A percentile compares a stretch with the other conserved stretches of the same genome.
Conservation (phyloP, 2,113 vertebrate species). For the Penelope pileata region DNA sequence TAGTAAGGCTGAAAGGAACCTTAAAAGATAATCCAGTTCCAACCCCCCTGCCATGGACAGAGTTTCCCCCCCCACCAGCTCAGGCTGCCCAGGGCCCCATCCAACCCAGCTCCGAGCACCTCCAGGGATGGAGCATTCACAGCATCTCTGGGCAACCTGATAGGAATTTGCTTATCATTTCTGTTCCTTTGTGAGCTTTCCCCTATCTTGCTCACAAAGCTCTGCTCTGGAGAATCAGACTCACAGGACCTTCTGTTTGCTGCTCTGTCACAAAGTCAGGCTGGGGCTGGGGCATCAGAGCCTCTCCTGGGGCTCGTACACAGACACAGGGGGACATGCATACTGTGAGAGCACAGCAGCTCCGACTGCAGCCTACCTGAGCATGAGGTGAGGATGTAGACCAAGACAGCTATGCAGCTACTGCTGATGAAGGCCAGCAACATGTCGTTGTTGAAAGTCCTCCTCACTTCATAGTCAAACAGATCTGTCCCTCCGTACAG, state of each 20-base stretch:
- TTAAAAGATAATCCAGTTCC: too few relatives aligned
- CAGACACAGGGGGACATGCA: background rate
- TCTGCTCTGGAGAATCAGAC: background rate
- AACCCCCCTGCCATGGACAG: too few relatives aligned
- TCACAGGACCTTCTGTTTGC: background rate
- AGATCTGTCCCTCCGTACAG: slow-evolving; percentile 94
- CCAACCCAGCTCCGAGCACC: too few relatives aligned
- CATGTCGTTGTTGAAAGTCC: slow-evolving; percentile 97
- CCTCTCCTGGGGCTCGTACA: background rate
- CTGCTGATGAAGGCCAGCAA: slow-evolving; percentile 94
- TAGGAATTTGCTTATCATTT: background rate
- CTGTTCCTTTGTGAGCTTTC: background rate
- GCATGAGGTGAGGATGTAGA: slow-evolving; percentile 94
- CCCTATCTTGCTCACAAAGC: background rate
- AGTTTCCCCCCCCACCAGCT: too few relatives aligned
- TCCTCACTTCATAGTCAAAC: slow-evolving; percentile 95
- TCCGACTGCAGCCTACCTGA: slow-evolving; percentile 79
- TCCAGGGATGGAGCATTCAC: too few relatives aligned
- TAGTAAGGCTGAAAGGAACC: too few relatives aligned
- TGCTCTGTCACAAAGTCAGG: background rate
- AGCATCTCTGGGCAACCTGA: too few relatives aligned
- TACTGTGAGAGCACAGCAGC: background rate
- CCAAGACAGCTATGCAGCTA: slow-evolving; percentile 90
- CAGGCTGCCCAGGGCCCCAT: too few relatives aligned
- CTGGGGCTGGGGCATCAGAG: background rate